A percentile compares a stretch with the other conserved stretches of the same genome.
Conservation (phyloP, 2,888 invertebrate genomes). For the Xestia sexstrigata region DNA sequence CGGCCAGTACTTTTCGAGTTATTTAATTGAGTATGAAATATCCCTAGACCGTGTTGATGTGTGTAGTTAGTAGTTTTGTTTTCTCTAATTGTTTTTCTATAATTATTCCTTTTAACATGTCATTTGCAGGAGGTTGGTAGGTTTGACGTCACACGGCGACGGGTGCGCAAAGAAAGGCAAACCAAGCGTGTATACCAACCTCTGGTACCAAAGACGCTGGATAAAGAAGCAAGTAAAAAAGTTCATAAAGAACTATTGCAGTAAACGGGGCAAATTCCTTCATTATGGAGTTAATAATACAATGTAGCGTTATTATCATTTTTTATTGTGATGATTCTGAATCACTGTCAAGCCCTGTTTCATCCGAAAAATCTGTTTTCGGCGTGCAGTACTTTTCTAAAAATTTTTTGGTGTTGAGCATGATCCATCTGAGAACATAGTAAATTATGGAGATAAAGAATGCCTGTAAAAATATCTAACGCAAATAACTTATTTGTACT, state of each 20-base stretch:
- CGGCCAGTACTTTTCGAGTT: no score
- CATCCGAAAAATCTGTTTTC: neutral
- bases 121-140: constrained; percentile 78
- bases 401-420: constrained; percentile 72
- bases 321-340: constrained; percentile 15
- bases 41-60: no score
- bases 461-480: neutral
- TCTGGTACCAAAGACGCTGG: constrained; percentile 79
- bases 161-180: constrained; percentile 80
- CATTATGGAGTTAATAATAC: neutral
- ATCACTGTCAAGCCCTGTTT: neutral
- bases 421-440: constrained; percentile 78
- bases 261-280: neutral
- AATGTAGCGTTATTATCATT: neutral
- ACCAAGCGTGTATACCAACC: constrained; percentile 82
- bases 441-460: constrained; percentile 5
- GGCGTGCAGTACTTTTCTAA: constrained; percentile 72
- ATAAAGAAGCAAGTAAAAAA: constrained; percentile 70
- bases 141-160: constrained; percentile 84
- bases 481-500: constrained; percentile 13
- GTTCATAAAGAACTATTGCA: constrained; percentile 68
- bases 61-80: no score
- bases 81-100: neutral
- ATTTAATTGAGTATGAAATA: no score
- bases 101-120: neutral